Conservation (phyloP, 2,113 vertebrate species). For the Poeciliopsis turrubarensis region DNA sequence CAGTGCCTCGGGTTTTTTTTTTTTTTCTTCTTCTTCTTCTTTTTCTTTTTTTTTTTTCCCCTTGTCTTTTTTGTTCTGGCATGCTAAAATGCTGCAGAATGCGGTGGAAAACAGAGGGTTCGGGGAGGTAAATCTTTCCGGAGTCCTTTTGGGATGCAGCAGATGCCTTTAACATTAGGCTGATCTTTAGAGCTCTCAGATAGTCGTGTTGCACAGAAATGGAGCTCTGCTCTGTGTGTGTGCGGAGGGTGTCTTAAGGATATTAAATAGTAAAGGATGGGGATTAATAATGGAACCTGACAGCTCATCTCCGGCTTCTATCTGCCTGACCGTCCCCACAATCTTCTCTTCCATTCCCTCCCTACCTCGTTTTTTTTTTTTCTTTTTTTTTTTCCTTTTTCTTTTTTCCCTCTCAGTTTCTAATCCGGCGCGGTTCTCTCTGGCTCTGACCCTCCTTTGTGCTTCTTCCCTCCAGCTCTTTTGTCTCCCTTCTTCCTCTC, state of each 20-base stretch:
- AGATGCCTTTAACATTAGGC: slow-evolving; percentile 56
- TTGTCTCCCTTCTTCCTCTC: slow-evolving; percentile 46
- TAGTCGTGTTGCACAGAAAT: slow-evolving; percentile 75
- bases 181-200: slow-evolving; percentile 44
- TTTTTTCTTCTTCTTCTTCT: neutral
- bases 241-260: slow-evolving; percentile 81
- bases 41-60: neutral
- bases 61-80: slow-evolving; percentile 2
- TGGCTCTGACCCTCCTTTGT: slow-evolving; percentile 55
- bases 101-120: slow-evolving; percentile 24
- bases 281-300: slow-evolving; percentile 95
- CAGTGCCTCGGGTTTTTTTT: slow-evolving; percentile 5
- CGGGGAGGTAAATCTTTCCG: slow-evolving; percentile 41
- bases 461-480: slow-evolving; percentile 41
- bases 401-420: slow-evolving; percentile 61
- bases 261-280: slow-evolving; percentile 95
- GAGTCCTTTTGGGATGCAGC: slow-evolving; percentile 54
- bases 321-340: slow-evolving; percentile 77
- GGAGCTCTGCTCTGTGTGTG: slow-evolving; percentile 65
- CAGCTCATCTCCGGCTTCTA: slow-evolving; percentile 86
- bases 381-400: slow-evolving; percentile 33
- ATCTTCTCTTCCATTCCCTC: slow-evolving; percentile 64
- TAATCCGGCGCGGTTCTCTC: slow-evolving; percentile 62
- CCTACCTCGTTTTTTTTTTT: slow-evolving; percentile 48
- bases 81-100: slow-evolving; percentile 36